Base-by-base conservation (phyloP, 2,888 invertebrate species). In the Drosophila demipolita region DNA sequence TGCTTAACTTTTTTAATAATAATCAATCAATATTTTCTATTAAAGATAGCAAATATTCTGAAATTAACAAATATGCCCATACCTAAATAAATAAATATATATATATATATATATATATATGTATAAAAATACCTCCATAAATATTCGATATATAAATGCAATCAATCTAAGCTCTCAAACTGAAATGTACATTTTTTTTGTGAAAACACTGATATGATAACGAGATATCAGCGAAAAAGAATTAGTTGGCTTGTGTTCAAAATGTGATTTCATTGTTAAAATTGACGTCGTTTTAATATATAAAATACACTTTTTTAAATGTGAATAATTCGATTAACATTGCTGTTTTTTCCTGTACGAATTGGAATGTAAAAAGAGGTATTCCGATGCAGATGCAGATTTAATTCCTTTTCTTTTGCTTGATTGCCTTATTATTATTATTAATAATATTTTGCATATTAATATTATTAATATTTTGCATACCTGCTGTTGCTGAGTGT, bases 401-500 rank as follows among this genome's bases (percentile, higher is more conserved):
- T 20, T 15, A 20, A 1, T 45, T 29, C 12, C 23, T 32, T 12
- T 38, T 7, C 54, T 9, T 40, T 48, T 45, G 9, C 15, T 1
- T 20, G 3, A 23, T 12, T 58, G 17, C 1, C 15, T 42, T 15
- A 36, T 55, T 6, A 3, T 26, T 26, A 4, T 29, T 29, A 29
- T 29, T 29, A 29, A 6, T 6, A 29, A 6, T 29, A 29, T 29
- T 29, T 29, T 6, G 29, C 29, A 29, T 6, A 29, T 20, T 23
- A 23, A 1, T 15, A 45, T 45, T 45, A 45, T 15, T 15, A 15
- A 45, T 45, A 23, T 8, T 23, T 15, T 38, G 12, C 38, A 59
- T 15, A 78, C 78, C 77, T 64, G 66, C n/a, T 8, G 45, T 12
- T 15, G 17, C 49, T 0, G 75, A 49, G 36, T 45, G 49, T 15